phyloP scores from a whole-genome alignment of 2,113 vertebrate species.

The Dicaeum eximium region DNA sequence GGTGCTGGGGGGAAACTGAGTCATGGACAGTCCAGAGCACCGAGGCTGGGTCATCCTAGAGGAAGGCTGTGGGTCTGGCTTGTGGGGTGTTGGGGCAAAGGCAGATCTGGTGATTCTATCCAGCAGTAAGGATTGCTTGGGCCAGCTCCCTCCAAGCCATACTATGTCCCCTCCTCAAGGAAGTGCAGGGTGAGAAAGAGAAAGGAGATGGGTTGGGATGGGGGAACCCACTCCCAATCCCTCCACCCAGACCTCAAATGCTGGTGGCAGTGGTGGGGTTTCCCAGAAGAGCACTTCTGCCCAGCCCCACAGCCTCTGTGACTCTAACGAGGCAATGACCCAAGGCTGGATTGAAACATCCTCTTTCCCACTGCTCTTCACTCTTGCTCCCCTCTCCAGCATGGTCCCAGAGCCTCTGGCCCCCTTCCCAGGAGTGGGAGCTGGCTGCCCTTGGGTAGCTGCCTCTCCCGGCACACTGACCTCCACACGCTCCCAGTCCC shows the following conservation, averaged over 20 bases:
- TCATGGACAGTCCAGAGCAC: background rate
- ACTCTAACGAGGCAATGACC: fast-evolving
- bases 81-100: fast-evolving
- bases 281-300: background rate
- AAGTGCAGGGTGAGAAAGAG: background rate
- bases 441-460: background rate
- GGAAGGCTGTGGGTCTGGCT: background rate
- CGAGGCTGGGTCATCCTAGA: background rate
- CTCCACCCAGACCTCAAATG: background rate
- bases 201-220: background rate
- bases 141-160: background rate
- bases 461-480: fast-evolving
- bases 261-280: background rate
- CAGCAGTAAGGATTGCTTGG: background rate
- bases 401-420: background rate
- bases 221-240: fast-evolving
- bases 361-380: background rate
- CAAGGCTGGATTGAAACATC: background rate
- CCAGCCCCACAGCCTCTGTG: background rate
- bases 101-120: background rate
- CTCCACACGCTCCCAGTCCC: background rate
- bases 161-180: background rate
- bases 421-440: background rate
- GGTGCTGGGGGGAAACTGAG: background rate
- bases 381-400: background rate